Base-by-base conservation (phyloP, 2,797 vertebrate genomes). In the Centroberyx gerrardi region DNA sequence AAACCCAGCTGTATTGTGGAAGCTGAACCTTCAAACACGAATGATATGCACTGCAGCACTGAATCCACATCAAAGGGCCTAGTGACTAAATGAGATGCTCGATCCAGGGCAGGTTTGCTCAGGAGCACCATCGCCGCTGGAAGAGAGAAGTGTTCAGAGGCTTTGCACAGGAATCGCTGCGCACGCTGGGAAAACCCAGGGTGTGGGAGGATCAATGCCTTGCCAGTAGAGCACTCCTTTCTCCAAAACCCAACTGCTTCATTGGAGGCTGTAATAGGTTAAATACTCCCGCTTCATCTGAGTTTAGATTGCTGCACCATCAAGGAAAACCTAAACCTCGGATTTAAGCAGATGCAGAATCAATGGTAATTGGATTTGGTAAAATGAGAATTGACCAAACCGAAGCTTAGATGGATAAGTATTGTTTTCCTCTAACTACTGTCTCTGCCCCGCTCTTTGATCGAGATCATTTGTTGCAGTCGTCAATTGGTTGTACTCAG, bases 21-120 rank as follows among this genome's bases (percentile, higher is more conserved):
- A 89, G 88, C 84, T 72, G 83, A 92, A 92, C 87, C 92, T 93
- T 93, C 91, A 94, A 93, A 94, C 90, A 83, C 69, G 84, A 87
- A 91, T 90, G 87, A 93, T 91, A 93, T 90, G 89, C 91, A 86
- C 92, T 56, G 85, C 90, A 85, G 92, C 86, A 68, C 89, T 88
- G 91, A 91, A 92, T 91, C 90, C 93, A 93, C 93, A 93, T 94
- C 92, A 94, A 93, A 93, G 92, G 80, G 71, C 86, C 82, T 59
- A n/a, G 82, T 70, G 83, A 85, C 91, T 88, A 91, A 94, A 93
- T 91, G 88, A 93, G 93, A 94, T 92, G 89, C 91, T 93, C 88
- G 61, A 90, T 90, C 84, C 88, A 62, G 90, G 88, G 86, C 87
- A 90, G 87, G 92, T 93, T 91, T 90, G 89, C 90, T 89, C 85